Percentiles rank a stretch among this genome's conserved stretches.
Conservation (phyloP, 1,140 invertebrate genomes). For the Akabosia matsudoensis region DNA sequence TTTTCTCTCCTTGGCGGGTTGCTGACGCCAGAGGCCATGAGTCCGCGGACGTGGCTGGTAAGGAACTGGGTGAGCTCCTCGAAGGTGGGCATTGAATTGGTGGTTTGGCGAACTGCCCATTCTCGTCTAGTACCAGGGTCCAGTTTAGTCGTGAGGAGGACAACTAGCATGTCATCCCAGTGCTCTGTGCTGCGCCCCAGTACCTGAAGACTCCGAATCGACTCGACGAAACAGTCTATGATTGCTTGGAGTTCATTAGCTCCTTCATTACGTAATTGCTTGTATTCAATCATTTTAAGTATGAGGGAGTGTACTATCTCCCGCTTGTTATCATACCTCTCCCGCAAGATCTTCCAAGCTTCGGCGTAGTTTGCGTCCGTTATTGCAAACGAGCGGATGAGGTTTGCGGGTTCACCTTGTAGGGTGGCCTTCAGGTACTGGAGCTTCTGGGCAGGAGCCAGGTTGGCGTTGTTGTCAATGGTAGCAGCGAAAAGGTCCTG, state of each 20-base stretch:
- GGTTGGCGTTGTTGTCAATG: constrained; percentile 8
- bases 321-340: constrained; percentile 23
- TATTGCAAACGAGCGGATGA: neutral
- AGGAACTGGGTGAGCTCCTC: neutral
- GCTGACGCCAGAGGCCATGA: neutral
- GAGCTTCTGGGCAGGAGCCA: constrained; percentile 11
- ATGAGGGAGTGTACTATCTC: constrained; percentile 8
- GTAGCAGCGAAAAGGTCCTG: constrained; percentile 30
- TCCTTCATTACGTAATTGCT: neutral
- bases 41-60: neutral
- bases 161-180: neutral
- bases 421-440: constrained; percentile 28
- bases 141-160: neutral
- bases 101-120: neutral
- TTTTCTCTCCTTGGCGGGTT: neutral
- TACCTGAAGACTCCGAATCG: neutral
- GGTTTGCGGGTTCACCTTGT: constrained; percentile 18
- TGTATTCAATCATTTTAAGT: neutral
- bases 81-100: neutral
- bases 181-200: neutral
- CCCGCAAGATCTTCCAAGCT: constrained; percentile 19
- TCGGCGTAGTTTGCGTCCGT: constrained; percentile 23
- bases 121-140: neutral
- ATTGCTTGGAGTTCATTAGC: neutral
- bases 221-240: neutral